Base-by-base conservation (phyloP, 2,888 invertebrate species). In the Temnothorax ravouxi region DNA sequence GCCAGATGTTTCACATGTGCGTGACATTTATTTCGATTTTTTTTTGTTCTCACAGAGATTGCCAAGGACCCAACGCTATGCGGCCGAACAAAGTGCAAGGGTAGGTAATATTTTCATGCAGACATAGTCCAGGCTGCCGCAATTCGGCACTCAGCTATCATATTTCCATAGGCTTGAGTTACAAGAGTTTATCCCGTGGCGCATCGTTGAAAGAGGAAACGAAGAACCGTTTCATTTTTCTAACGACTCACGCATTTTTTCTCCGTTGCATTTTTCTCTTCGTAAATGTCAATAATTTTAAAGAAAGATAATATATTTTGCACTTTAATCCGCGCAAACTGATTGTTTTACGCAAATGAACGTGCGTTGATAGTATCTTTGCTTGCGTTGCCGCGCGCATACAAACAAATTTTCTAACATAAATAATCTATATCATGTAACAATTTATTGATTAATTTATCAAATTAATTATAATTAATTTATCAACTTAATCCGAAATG, bases 51-150 rank as follows among this genome's bases (percentile, higher is more conserved):
- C 91, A 11, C 89, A 94, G 94, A 93, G 84, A 89, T 92, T 47
- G 75, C 91, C 76, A 93, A 91, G 62, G 93, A 94, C 72, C 90
- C 92, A 54, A 87, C 91, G 25, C 34, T 89, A 76, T 94, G 94
- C 84, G 91, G 94, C 50, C 93, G 94, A 3, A 91, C 91, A 50
- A 94, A 88, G 90, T 94, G 94, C 90, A 92, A 91, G 74, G 92
- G 94, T 94, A 89, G 92, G 91, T 87, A 77, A 18, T 3, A 47
- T n/a, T 62, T 77, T 38, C 4, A 13, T 11, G 29, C 9, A n/a
- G 1, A 52, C 4, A 47, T 11, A 13, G 13, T 34, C 1, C 15
- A 44, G 15, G 8, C 21, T 64, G 3, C 1, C 15, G 15, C 41
- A 21, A 1, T 15, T 15, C 41, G 8, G 3, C 13, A 21, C 38